Conservation (phyloP, 2,888 invertebrate species). For the Nomada fabriciana region DNA sequence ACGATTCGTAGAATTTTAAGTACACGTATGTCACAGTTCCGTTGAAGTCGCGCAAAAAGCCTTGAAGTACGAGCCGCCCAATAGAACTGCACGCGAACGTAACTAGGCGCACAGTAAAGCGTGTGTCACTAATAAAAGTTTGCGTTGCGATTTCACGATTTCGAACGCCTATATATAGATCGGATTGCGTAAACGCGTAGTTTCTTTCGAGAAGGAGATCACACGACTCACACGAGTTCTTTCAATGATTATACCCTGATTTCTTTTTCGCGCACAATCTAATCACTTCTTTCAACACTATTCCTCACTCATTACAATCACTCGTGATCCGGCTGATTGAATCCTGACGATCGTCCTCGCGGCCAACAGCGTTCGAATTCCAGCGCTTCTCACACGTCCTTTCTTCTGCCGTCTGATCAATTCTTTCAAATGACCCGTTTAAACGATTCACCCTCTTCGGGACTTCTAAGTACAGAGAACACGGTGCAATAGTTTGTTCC, state of each 20-base stretch:
- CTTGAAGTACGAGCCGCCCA: not conserved
- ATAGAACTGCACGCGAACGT: not conserved
- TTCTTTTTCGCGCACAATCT: not conserved
- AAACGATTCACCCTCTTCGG: conserved; percentile 80
- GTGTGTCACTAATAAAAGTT: not conserved
- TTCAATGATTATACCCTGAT: conserved; percentile 4
- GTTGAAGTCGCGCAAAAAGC: not conserved
- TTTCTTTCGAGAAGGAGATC: conserved; percentile 27
- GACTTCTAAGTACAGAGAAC: conserved; percentile 83
- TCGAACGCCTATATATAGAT: conserved; percentile 53
- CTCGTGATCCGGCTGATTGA: not conserved
- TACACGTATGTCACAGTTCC: not conserved
- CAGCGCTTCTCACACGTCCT: not conserved
- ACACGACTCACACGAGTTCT: conserved; percentile 16
- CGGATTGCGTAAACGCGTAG: conserved; percentile 50
- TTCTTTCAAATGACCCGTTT: conserved; percentile 78
- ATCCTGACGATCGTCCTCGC: conserved; percentile 51
- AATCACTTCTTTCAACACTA: not conserved
- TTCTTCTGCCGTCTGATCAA: not conserved
- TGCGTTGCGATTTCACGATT: conserved; percentile 30
- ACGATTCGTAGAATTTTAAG: not conserved
- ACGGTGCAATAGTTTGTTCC: conserved; percentile 81
- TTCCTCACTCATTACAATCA: conserved; percentile 6
- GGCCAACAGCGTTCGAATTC: conserved; percentile 11
- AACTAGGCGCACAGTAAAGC: no score